Conservation (phyloP, 2,797 vertebrate species). For the Neosilurus mollespiculum region DNA sequence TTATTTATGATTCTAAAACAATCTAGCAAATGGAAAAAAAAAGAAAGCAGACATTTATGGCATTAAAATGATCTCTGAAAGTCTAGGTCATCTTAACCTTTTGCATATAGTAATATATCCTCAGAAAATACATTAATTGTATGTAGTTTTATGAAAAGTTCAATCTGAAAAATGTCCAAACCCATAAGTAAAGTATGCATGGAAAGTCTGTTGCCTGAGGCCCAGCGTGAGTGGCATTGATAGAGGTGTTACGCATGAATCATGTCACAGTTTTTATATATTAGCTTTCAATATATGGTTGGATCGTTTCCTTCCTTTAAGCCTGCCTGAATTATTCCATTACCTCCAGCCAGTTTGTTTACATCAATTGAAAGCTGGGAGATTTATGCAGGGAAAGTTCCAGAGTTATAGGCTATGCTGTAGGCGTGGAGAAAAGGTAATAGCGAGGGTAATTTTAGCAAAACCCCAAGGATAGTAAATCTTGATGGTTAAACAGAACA, state of each 20-base stretch:
- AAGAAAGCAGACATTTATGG: not conserved
- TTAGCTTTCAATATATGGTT: conserved; percentile 49
- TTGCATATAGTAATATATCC: not conserved
- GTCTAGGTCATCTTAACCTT: not conserved
- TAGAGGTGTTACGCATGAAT: conserved; percentile 54
- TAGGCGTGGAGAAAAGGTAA: conserved; percentile 52
- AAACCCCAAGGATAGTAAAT: conserved; percentile 62
- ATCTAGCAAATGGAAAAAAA: not conserved
- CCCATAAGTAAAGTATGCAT: not conserved
- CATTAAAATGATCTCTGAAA: not conserved
- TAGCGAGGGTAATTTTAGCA: conserved; percentile 62
- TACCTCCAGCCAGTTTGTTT: conserved; percentile 62
- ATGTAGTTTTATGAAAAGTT: not conserved
- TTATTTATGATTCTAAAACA: conserved; percentile 11
- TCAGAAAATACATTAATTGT: not conserved
- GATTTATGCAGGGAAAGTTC: conserved; percentile 62
- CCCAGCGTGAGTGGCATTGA: conserved; percentile 56
- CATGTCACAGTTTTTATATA: conserved; percentile 58
- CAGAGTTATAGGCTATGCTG: conserved; percentile 39
- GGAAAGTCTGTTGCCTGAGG: conserved; percentile 18
- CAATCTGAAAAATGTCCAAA: not conserved
- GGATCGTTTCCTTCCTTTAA: conserved; percentile 36
- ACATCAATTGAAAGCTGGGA: conserved; percentile 58
- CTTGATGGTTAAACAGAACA: conserved; percentile 45
- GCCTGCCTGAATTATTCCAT: conserved; percentile 56